Evolutionary conservation across 1,140 invertebrate species (phyloP).

Genomic region (Caenorhabditis tropicalis): DNA sequence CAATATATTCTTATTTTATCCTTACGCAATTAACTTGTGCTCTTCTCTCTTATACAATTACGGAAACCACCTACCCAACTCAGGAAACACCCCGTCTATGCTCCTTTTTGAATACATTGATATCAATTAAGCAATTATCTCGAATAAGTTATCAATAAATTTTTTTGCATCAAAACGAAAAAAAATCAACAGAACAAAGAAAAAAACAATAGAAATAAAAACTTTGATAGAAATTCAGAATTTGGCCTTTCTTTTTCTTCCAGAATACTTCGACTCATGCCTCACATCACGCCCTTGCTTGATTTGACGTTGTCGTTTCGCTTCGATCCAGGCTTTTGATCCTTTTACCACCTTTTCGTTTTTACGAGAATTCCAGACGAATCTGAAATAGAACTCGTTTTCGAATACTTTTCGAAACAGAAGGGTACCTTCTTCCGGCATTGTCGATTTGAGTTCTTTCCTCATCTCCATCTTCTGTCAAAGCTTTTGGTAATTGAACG

Average conservation of each 20-base stretch:
- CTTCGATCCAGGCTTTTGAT: conserved; percentile 63
- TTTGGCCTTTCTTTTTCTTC: conserved; percentile 57
- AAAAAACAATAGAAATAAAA: neutral
- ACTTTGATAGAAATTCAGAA: conserved; percentile 13
- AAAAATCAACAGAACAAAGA: conserved; percentile 9
- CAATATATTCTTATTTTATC: neutral
- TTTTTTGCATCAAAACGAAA: neutral
- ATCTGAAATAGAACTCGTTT: neutral
- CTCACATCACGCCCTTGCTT: conserved; percentile 62
- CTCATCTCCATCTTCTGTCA: conserved; percentile 58
- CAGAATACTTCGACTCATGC: conserved; percentile 63
- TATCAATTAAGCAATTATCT: conserved; percentile 12
- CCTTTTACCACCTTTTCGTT: conserved; percentile 57
- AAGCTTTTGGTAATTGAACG: conserved; percentile 60
- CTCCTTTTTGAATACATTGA: neutral
- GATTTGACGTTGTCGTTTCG: conserved; percentile 60
- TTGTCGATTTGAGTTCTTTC: conserved; percentile 53
- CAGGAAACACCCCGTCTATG: conserved; percentile 16
- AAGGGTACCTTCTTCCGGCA: conserved; percentile 53
- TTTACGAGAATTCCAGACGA: conserved; percentile 38
- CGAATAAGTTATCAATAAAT: neutral
- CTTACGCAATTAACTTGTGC: neutral
- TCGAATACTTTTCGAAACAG: neutral
- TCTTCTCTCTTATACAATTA: conserved; percentile 20
- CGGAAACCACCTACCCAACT: conserved; percentile 32